phyloP scores from a whole-genome alignment of 2,888 invertebrate genomes.

The Parnassius glacialis region DNA sequence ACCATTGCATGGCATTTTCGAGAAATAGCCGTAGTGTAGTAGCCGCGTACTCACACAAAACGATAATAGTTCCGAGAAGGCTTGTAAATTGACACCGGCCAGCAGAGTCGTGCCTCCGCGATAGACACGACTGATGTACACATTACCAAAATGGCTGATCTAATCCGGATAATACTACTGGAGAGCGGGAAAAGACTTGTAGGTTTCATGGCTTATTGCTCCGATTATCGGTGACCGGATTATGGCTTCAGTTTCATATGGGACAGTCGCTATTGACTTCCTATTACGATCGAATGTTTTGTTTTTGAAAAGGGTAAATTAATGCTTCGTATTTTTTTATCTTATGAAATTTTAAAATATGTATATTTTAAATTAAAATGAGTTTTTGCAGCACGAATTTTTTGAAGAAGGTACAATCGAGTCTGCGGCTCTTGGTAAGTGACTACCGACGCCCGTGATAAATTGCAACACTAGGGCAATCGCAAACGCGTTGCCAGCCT shows the following conservation, averaged over 20 bases:
- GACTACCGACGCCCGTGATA: too few species aligned
- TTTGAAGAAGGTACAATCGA: too few species aligned
- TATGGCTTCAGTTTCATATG: not conserved
- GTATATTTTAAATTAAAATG: too few species aligned
- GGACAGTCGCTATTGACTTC: not conserved
- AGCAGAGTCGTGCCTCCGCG: slow-evolving; percentile 27
- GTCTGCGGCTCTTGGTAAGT: too few species aligned
- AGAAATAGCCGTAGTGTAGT: slow-evolving; percentile 32
- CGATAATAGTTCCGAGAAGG: slow-evolving; percentile 41
- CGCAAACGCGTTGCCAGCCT: too few species aligned
- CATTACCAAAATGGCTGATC: slow-evolving; percentile 26
- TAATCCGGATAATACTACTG: slow-evolving; percentile 27
- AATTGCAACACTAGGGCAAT: too few species aligned
- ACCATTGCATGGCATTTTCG: slow-evolving; percentile 26
- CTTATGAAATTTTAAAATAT: too few species aligned
- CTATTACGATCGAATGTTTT: not conserved
- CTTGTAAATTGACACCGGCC: slow-evolving; percentile 36
- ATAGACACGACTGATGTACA: slow-evolving; percentile 28
- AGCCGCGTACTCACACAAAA: slow-evolving; percentile 32
- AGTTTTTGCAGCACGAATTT: too few species aligned
- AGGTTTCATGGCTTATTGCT: slow-evolving; percentile 15
- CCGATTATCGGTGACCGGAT: slow-evolving; percentile 15
- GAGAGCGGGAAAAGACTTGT: slow-evolving; percentile 23
- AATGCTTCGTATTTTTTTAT: too few species aligned
- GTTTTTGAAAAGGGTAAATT: too few species aligned